Evolutionary conservation across 1,140 invertebrate genomes (phyloP).

Genomic region (Calliphora vicina): DNA sequence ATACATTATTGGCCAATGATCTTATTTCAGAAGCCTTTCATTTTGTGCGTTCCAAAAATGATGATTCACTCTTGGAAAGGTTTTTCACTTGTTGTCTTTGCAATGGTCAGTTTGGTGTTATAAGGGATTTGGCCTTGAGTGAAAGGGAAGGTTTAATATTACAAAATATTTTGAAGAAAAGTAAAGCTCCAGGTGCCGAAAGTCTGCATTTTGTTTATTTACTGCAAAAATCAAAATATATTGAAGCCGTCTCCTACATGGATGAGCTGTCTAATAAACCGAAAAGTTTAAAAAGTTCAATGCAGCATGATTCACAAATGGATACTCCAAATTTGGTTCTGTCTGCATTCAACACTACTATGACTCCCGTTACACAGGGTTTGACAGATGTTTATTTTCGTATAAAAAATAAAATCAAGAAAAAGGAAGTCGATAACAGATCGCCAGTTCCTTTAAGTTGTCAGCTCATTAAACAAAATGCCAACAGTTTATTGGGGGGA

Average conservation of each 20-base stretch:
- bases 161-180: slow-evolving; percentile 44
- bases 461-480: slow-evolving; percentile 51
- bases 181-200: slow-evolving; percentile 43
- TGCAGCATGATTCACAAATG: neutral
- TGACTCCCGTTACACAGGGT: slow-evolving; percentile 52
- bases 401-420: slow-evolving; percentile 44
- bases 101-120: slow-evolving; percentile 43
- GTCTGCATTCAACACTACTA: slow-evolving; percentile 51
- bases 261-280: slow-evolving; percentile 47
- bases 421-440: slow-evolving; percentile 37
- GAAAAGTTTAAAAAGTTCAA: neutral
- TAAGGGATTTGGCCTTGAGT: slow-evolving; percentile 48
- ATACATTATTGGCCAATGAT: slow-evolving; percentile 51
- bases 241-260: slow-evolving; percentile 57
- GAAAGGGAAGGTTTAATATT: slow-evolving; percentile 50
- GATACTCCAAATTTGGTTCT: slow-evolving; percentile 46
- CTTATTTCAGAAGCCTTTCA: slow-evolving; percentile 54
- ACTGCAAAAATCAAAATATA: slow-evolving; percentile 55
- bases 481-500: slow-evolving; percentile 45
- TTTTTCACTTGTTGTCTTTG: slow-evolving; percentile 52
- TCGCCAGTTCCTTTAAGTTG: slow-evolving; percentile 51
- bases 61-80: slow-evolving; percentile 46
- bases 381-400: slow-evolving; percentile 53
- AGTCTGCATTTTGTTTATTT: slow-evolving; percentile 54
- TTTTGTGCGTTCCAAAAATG: slow-evolving; percentile 47